A percentile compares a stretch with the other conserved stretches of the same genome.
phyloP scores from a whole-genome alignment of 1,140 invertebrate genomes.

The Gryllus bimaculatus region DNA sequence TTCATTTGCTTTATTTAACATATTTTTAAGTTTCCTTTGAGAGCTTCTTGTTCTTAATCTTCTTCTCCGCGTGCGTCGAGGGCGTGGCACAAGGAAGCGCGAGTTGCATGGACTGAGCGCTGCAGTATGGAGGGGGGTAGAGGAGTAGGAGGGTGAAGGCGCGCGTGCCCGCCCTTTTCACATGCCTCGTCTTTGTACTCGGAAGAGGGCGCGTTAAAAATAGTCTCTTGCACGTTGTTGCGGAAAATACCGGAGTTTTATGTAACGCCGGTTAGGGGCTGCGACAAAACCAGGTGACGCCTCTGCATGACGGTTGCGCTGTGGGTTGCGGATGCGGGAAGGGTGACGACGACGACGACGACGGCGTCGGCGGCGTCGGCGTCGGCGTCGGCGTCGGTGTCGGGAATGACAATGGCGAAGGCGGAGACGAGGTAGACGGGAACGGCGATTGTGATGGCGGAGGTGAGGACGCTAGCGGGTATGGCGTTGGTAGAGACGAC shows the following conservation, averaged over 20 bases:
- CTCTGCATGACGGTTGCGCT: no score
- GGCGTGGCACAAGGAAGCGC: no score
- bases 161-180: background rate
- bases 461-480: background rate
- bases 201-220: background rate
- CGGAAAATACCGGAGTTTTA: background rate
- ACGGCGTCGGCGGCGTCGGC: no score
- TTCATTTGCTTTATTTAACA: no score
- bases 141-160: no score
- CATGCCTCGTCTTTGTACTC: background rate
- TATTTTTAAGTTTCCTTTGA: no score
- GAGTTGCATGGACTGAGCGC: no score
- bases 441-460: background rate
- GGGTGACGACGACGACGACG: background rate
- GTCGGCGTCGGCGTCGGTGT: no score
- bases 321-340: background rate
- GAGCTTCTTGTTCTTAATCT: no score
- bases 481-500: no score
- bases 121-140: no score
- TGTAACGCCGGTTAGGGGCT: background rate
- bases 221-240: background rate
- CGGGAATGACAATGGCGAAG: background rate
- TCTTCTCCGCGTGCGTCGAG: no score
- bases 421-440: background rate
- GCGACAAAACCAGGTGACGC: background rate